Base-by-base conservation (phyloP, 2,888 invertebrate genomes). In the Laothoe populi region DNA sequence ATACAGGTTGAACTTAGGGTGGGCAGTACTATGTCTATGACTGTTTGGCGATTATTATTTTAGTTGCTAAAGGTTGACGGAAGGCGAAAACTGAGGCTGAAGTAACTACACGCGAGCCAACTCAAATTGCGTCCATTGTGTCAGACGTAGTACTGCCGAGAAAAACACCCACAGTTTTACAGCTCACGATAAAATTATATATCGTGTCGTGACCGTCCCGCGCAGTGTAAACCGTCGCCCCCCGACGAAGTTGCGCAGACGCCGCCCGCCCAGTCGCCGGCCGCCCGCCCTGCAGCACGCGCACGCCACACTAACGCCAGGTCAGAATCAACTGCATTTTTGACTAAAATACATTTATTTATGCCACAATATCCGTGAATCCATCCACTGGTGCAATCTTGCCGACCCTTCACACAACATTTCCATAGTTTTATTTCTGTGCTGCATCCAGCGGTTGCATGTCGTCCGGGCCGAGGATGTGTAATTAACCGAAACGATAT, bases 211-310 rank as follows among this genome's bases (percentile, higher is more conserved):
- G 48, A 42, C 67, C 78, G 75, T 76, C 45, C 26, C 78, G 77
- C 74, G 72, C 69, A 59, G 16, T 74, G 71, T 66, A 24, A 26
- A 46, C 31, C 63, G 63, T 72, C 60, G 58, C 31, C 49, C 57
- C 53, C 69, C 71, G 70, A 70, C 66, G 64, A 67, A 66, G 71
- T 64, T 74, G 84, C 81, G 81, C 81, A 72, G 69, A 74, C 82
- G 80, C 86, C 84, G 88, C 87, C 91, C 91, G 90, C 91, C 90
- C 91, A 91, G 91, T 91, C 88, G 77, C 73, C 84, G 77, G 80
- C 89, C 86, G 89, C 87, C 91, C 92, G 92, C 92, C 91, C 81
- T 70, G 69, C 82, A 71, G 79, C 83, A 82, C 88, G 82, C 82
- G 80, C 80, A 72, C 69, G 71, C 72, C 63, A 66, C 68, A 65